Evolutionary conservation across 2,113 vertebrate genomes (phyloP).

Genomic region (Polypterus senegalus): DNA sequence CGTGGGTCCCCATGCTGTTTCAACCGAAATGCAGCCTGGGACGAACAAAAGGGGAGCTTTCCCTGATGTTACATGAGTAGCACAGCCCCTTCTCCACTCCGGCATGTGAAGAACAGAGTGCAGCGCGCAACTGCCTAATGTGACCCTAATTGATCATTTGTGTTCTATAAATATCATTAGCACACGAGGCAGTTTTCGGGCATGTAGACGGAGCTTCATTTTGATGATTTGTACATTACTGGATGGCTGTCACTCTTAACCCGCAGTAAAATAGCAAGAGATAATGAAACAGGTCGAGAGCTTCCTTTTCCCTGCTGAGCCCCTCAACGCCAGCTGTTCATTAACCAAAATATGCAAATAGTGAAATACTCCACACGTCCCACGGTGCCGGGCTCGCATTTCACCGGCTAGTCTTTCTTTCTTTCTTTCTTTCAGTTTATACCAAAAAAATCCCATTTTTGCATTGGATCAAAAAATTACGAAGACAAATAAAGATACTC

Average conservation of each 20-base stretch:
- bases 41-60: not conserved
- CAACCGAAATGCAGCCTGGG: not conserved
- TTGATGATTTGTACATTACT: slow-evolving; percentile 33
- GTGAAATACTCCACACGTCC: slow-evolving; percentile 21
- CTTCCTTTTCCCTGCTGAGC: slow-evolving; percentile 44
- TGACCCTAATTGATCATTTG: slow-evolving; percentile 1
- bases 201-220: not conserved
- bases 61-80: slow-evolving; percentile 4
- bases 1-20: slow-evolving; percentile 5
- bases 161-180: slow-evolving; percentile 2
- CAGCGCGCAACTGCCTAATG: not conserved
- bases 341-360: slow-evolving; percentile 74
- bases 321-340: slow-evolving; percentile 61
- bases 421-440: no score
- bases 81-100: not conserved
- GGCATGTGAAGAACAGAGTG: not conserved
- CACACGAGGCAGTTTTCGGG: not conserved
- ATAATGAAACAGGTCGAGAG: slow-evolving; percentile 48
- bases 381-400: not conserved
- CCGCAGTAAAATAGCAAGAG: slow-evolving; percentile 46
- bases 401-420: no score
- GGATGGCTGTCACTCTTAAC: slow-evolving; percentile 64
- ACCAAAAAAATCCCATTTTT: no score
- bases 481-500: no score
- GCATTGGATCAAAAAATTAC: no score